These are phyloP conservation scores for Pluvianellus socialis DNA, from an alignment of 2,113 vertebrate genomes.

Conservation along the genomic window DNA sequence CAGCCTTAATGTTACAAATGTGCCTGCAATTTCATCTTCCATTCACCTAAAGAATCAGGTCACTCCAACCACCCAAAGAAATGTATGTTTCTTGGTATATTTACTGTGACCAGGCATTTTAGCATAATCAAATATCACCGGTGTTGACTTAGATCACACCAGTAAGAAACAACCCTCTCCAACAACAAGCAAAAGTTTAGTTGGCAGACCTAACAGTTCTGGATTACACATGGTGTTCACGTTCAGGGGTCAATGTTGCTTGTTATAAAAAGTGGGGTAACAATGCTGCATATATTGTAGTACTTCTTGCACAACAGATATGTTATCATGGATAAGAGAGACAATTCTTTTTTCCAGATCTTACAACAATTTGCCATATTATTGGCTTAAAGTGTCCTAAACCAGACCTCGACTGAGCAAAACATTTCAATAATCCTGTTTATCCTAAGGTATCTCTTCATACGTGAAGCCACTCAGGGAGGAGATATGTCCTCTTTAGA, in stretches of 20 bases:
- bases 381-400: not conserved
- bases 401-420: not conserved
- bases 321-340: not conserved
- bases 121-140: not conserved
- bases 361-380: not conserved
- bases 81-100: not conserved
- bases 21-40: not conserved
- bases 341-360: not conserved
- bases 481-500: not conserved
- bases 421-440: not conserved
- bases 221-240: not conserved
- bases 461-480: not conserved
- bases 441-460: not conserved
- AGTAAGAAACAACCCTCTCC: not conserved
- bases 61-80: not conserved
- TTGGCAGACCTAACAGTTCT: not conserved
- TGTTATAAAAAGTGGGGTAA: not conserved
- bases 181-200: not conserved
- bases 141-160: not conserved
- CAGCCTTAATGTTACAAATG: not conserved
- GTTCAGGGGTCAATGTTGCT: not conserved
- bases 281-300: not conserved
- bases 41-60: not conserved
- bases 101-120: not conserved
- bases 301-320: not conserved